These are phyloP conservation scores for Mayetiola destructor DNA, from an alignment of 2,888 invertebrate genomes.

Conservation along the genomic window DNA sequence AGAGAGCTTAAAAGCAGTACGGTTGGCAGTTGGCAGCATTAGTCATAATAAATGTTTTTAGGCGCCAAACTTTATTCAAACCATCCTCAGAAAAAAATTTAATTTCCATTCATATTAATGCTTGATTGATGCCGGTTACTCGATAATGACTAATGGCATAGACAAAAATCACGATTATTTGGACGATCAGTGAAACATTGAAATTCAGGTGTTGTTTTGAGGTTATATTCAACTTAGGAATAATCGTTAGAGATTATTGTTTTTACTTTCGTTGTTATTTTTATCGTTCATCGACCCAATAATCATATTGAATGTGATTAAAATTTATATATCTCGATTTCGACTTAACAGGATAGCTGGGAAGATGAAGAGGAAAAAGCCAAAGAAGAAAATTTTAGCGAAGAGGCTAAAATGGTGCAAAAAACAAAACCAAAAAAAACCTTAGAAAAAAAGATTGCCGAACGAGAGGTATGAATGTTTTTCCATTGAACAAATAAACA, in stretches of 20 bases:
- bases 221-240: neutral
- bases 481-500: neutral
- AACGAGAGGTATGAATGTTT: constrained; percentile 59
- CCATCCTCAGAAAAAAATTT: too few species aligned
- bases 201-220: neutral
- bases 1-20: too few species aligned
- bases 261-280: neutral
- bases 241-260: neutral
- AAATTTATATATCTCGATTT: too few species aligned
- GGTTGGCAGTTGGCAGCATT: too few species aligned
- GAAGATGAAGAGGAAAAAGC: constrained; percentile 80
- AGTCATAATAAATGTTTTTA: too few species aligned
- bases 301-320: neutral
- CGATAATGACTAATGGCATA: too few species aligned
- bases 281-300: neutral
- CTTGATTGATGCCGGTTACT: too few species aligned
- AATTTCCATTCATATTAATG: too few species aligned
- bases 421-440: constrained; percentile 57
- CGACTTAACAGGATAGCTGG: constrained; percentile 72
- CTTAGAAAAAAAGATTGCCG: constrained; percentile 67
- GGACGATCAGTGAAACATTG: too few species aligned
- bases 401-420: constrained; percentile 40
- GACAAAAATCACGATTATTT: too few species aligned
- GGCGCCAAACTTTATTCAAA: too few species aligned
- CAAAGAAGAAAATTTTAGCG: constrained; percentile 43